Conservation (phyloP, 2,888 invertebrate genomes). For the Volucella inflata region DNA sequence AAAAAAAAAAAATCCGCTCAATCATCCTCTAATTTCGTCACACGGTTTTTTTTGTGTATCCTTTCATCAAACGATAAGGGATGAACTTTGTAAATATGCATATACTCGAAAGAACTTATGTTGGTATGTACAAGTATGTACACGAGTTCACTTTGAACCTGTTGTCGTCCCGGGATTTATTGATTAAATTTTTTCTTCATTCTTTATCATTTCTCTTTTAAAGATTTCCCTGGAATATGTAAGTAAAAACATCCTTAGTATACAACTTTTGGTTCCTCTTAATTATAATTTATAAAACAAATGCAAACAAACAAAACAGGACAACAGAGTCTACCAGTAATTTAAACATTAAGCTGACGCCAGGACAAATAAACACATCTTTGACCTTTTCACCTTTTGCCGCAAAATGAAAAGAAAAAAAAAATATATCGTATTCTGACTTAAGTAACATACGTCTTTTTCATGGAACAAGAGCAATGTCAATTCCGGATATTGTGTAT, state of each 20-base stretch:
- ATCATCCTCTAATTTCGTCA: too few relatives aligned
- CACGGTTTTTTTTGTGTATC: too few relatives aligned
- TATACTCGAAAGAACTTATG: background rate
- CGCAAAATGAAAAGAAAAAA: conserved; percentile 1
- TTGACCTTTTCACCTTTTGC: conserved; percentile 55
- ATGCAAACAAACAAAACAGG: background rate
- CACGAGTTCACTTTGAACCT: conserved; percentile 11
- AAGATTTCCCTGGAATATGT: background rate
- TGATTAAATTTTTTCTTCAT: conserved; percentile 23
- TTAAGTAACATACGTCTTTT: background rate
- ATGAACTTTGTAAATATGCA: too few relatives aligned
- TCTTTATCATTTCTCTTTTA: background rate
- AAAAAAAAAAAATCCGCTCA: too few relatives aligned
- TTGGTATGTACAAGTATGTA: background rate
- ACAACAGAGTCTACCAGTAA: background rate
- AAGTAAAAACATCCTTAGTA: conserved; percentile 10
- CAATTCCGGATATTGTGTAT: conserved; percentile 30
- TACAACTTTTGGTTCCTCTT: conserved; percentile 6
- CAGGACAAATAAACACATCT: conserved; percentile 15
- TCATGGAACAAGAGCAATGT: conserved; percentile 13
- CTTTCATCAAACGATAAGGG: too few relatives aligned
- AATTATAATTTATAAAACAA: background rate
- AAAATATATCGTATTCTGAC: background rate
- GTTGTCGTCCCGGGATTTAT: conserved; percentile 56
- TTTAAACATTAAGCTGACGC: background rate